phyloP scores from a whole-genome alignment of 30 jellyfish, hydroid and myxozoan species.

The Catostylus mosaicus region DNA sequence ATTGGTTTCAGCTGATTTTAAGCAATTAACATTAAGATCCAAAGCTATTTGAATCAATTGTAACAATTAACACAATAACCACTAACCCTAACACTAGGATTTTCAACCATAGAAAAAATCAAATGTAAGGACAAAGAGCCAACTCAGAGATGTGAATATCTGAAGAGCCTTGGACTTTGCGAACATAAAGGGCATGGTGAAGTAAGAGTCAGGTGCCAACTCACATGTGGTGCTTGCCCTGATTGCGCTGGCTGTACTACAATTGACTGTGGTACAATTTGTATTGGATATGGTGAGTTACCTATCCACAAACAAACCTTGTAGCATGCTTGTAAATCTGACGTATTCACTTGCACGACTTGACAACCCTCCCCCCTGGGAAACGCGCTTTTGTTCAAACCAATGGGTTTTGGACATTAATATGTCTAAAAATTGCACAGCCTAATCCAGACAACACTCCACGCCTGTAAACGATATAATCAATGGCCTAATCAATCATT shows the following conservation, averaged over 20 bases:
- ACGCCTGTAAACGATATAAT: no score
- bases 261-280: slow-evolving; percentile 58
- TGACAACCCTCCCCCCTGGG: no score
- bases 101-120: slow-evolving; percentile 18
- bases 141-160: slow-evolving; percentile 69
- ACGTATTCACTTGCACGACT: no score
- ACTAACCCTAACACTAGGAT: slow-evolving; percentile 43
- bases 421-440: no score
- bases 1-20: no score
- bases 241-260: slow-evolving; percentile 68
- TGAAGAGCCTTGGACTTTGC: slow-evolving; percentile 88
- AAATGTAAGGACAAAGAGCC: slow-evolving; percentile 73
- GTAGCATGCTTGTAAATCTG: no score
- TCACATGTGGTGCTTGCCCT: slow-evolving; percentile 87
- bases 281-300: slow-evolving; percentile 65
- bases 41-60: neutral
- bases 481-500: no score
- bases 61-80: slow-evolving; percentile 1
- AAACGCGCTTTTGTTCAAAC: no score
- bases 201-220: slow-evolving; percentile 83
- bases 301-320: neutral
- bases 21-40: no score
- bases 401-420: no score
- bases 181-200: slow-evolving; percentile 55
- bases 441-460: no score